Evolutionary conservation across 2,888 invertebrate genomes (phyloP).

Genomic region (Galeruca laticollis): DNA sequence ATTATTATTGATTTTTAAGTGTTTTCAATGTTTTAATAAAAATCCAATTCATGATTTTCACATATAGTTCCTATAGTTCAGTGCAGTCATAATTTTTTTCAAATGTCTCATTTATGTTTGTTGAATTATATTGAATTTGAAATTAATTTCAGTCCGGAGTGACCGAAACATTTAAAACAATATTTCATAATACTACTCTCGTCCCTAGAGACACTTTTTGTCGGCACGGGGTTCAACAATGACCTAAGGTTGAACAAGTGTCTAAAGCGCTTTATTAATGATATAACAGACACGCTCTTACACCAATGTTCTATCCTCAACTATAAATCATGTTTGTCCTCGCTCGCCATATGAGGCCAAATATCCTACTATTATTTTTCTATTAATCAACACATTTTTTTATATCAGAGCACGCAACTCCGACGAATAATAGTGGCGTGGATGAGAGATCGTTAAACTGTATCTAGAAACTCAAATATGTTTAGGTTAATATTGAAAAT

Average conservation of each 20-base stretch:
- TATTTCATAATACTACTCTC: conserved; percentile 47
- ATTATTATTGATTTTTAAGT: too few relatives aligned
- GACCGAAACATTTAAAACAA: conserved; percentile 28
- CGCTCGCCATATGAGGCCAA: conserved; percentile 61
- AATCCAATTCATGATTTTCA: too few relatives aligned
- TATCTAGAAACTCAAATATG: too few relatives aligned
- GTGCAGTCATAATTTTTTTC: too few relatives aligned
- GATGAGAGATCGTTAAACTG: too few relatives aligned
- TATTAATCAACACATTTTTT: conserved; percentile 58
- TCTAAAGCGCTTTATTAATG: conserved; percentile 60
- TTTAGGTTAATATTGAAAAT: too few relatives aligned
- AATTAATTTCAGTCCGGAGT: not conserved
- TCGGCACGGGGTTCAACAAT: conserved; percentile 35
- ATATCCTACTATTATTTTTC: conserved; percentile 61
- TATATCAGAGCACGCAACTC: not conserved
- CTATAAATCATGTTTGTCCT: conserved; percentile 59
- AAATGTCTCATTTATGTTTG: not conserved
- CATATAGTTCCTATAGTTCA: too few relatives aligned
- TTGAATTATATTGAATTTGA: not conserved
- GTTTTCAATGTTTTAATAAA: too few relatives aligned
- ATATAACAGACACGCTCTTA: conserved; percentile 58
- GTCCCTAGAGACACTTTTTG: conserved; percentile 47
- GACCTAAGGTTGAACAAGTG: conserved; percentile 48
- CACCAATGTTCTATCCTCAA: conserved; percentile 50
- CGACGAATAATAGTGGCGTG: conserved; percentile 4